A percentile compares a stretch with the other conserved stretches of the same genome.
These are phyloP conservation scores for Drosophila quinaria DNA, from an alignment of 2,888 invertebrate species.

Conservation along the genomic window DNA sequence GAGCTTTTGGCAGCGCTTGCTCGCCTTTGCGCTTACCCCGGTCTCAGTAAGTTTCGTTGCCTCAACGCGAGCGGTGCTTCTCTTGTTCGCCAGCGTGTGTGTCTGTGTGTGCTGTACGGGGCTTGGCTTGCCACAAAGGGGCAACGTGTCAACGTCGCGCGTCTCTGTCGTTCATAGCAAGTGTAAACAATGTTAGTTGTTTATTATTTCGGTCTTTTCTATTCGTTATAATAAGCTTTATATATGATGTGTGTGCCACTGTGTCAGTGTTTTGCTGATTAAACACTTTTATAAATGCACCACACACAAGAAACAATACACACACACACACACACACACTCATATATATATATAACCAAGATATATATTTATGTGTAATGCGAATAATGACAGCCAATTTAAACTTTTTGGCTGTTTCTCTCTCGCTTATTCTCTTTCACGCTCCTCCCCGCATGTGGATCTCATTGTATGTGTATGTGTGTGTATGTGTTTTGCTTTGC, in stretches of 20 bases:
- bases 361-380: slow-evolving; percentile 43
- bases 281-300: slow-evolving; percentile 56
- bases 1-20: slow-evolving; percentile 55
- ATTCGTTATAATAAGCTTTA: slow-evolving; percentile 5
- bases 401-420: slow-evolving; percentile 44
- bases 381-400: slow-evolving; percentile 64
- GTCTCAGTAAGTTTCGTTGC: slow-evolving; percentile 57
- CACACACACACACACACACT: slow-evolving; percentile 11
- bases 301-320: slow-evolving; percentile 25
- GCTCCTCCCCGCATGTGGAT: slow-evolving; percentile 8
- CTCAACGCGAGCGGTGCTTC: slow-evolving; percentile 58
- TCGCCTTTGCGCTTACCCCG: slow-evolving; percentile 19
- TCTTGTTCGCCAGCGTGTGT: slow-evolving; percentile 26
- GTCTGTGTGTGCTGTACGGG: slow-evolving; percentile 44
- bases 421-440: slow-evolving; percentile 19
- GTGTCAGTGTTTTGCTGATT: slow-evolving; percentile 49
- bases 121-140: slow-evolving; percentile 67
- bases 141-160: slow-evolving; percentile 71
- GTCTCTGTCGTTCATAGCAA: slow-evolving; percentile 46
- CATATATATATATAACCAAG: background rate
- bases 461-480: slow-evolving; percentile 13
- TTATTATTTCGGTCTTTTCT: slow-evolving; percentile 43
- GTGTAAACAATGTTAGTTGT: slow-evolving; percentile 71
- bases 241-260: slow-evolving; percentile 17
- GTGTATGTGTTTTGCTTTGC: slow-evolving; percentile 39